Conservation (phyloP, 2,888 invertebrate species). For the Leucoma salicis region DNA sequence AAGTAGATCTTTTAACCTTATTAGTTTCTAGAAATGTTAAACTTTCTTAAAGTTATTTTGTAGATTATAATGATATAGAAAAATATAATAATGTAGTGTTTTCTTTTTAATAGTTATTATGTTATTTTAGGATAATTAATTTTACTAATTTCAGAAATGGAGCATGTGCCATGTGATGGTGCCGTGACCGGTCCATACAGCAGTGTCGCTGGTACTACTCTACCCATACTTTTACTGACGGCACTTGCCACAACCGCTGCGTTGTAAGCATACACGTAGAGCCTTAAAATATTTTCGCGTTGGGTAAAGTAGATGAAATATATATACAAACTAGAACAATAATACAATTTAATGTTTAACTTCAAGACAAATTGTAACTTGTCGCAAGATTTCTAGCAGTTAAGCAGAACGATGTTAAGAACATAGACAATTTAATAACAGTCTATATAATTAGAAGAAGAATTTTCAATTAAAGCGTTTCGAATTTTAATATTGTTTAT, state of each 20-base stretch:
- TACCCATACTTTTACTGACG: constrained; percentile 66
- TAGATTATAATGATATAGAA: too few species aligned
- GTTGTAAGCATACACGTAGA: constrained; percentile 47
- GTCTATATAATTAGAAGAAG: neutral
- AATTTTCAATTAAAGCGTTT: neutral
- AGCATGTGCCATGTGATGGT: constrained; percentile 74
- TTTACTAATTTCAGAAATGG: constrained; percentile 60
- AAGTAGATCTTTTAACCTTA: too few species aligned
- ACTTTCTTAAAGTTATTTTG: too few species aligned
- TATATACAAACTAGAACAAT: constrained; percentile 34
- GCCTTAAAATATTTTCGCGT: constrained; percentile 14
- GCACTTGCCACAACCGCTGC: constrained; percentile 70
- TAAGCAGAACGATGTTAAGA: neutral
- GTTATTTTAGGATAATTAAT: neutral
- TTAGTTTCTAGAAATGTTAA: too few species aligned
- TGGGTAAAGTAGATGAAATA: constrained; percentile 31
- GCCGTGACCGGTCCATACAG: constrained; percentile 77
- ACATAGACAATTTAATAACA: neutral
- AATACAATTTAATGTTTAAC: constrained; percentile 24
- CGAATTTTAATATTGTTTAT: constrained; percentile 24
- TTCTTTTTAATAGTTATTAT: too few species aligned
- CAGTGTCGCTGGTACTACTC: constrained; percentile 70
- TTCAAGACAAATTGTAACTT: constrained; percentile 12
- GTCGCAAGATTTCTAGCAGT: neutral
- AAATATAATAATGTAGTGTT: too few species aligned